A percentile compares a stretch with the other conserved stretches of the same genome.
Evolutionary conservation across 2,113 vertebrate genomes (phyloP).

Genomic region (Steatornis caripensis): DNA sequence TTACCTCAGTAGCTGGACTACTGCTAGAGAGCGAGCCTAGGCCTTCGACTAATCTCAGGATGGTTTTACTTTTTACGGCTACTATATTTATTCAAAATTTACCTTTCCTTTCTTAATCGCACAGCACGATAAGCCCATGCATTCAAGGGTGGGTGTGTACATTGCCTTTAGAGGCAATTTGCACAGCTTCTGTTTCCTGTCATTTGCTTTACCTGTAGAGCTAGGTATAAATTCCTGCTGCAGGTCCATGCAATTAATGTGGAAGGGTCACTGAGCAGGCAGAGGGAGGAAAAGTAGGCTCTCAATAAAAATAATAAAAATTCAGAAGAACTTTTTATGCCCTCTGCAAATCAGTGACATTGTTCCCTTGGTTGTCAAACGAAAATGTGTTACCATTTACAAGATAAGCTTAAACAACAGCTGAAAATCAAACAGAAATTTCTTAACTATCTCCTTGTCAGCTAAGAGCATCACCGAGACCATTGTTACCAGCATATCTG

Average conservation of each 20-base stretch:
- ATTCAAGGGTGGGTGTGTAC: neutral
- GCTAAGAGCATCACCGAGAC: neutral
- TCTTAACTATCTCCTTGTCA: neutral
- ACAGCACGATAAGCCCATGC: neutral
- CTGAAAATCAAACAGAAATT: neutral
- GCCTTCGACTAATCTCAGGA: neutral
- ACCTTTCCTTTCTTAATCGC: neutral
- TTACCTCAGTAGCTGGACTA: neutral
- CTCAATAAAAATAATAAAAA: constrained; percentile 12
- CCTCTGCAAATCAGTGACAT: neutral
- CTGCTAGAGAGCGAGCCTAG: neutral
- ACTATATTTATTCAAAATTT: neutral
- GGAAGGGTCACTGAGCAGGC: neutral
- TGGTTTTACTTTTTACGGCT: neutral
- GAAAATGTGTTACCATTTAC: neutral
- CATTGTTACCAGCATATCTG: neutral
- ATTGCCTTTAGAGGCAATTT: neutral
- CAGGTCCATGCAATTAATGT: neutral
- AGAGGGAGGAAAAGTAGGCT: neutral
- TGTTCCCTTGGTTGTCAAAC: neutral
- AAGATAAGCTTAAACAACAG: neutral
- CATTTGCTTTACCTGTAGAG: neutral
- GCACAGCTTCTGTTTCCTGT: neutral
- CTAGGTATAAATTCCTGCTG: neutral
- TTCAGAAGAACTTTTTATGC: neutral